Evolutionary conservation across 1,140 invertebrate genomes (phyloP).

Genomic region (Chlorops oryzae): DNA sequence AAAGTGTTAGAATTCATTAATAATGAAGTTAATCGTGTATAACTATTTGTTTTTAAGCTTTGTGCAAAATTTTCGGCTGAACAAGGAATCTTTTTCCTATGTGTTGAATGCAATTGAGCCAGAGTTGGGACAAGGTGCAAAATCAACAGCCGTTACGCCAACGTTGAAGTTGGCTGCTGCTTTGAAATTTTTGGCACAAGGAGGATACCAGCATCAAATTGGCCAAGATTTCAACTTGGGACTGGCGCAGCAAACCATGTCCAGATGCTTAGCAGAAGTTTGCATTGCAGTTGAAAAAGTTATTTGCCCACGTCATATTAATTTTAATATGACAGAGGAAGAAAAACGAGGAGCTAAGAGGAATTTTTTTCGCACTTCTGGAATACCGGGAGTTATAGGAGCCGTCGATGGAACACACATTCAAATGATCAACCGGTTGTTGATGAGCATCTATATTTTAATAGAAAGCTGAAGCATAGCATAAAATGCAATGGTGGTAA

Average conservation of each 20-base stretch:
- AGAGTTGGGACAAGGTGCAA: background rate
- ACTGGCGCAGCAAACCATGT: constrained; percentile 6
- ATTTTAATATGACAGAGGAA: constrained; percentile 4
- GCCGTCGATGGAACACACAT: constrained; percentile 5
- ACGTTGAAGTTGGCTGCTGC: background rate
- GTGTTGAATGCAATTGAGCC: background rate
- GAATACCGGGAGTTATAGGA: constrained; percentile 6
- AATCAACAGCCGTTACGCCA: constrained; percentile 2
- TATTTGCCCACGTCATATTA: constrained; percentile 3
- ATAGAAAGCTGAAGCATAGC: constrained; percentile 10
- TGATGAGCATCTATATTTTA: constrained; percentile 8
- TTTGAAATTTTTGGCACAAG: constrained; percentile 6
- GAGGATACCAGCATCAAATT: constrained; percentile 8
- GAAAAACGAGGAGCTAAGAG: background rate
- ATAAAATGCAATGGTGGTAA: constrained; percentile 7
- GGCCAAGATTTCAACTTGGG: background rate
- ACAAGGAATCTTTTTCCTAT: constrained; percentile 6
- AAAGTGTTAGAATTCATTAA: background rate
- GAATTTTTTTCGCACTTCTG: background rate
- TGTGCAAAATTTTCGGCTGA: constrained; percentile 3
- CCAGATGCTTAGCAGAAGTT: constrained; percentile 3
- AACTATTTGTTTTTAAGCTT: constrained; percentile 5
- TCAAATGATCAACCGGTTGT: constrained; percentile 5
- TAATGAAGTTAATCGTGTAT: background rate
- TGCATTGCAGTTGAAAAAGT: constrained; percentile 3